Base-by-base conservation (phyloP, 1,140 invertebrate genomes). In the Cephus cinctus region DNA sequence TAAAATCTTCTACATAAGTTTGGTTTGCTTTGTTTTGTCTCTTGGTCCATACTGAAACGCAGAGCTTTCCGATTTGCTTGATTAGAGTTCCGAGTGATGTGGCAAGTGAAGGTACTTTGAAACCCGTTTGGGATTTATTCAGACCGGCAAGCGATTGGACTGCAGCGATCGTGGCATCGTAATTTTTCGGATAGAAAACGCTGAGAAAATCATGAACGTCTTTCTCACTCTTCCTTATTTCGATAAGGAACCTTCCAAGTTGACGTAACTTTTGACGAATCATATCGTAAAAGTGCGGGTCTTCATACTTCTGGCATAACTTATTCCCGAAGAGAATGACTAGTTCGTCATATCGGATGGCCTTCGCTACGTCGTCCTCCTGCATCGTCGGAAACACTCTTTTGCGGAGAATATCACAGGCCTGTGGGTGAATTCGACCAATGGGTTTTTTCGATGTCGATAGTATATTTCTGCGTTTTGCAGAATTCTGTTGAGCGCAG, bases 61-160 rank as follows among this genome's bases (percentile, higher is more conserved):
- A 45, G 4, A 56, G 12, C 36, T 43, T 46, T 20, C 43, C 54
- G n/a, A 56, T 36, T 9, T 51, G 30, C 30, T 49, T 56, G 2
- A 52, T 21, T 1, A 52, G 27, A 1, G 50, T 47, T 1, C 54
- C 45, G 2, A 56, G 14, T 5, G 27, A 36, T 6, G 40, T 35
- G 1, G 40, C 47, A 1, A 49, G 15, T 4, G 47, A 42, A 2
- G 45, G 45, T 2, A 31, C 18, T 15, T 11, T 32, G 23, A 47
- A 47, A 6, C 45, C 45, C 2, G 23, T 40, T 31, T 11, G 15
- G 1, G 6, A 2, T 4, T 5, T 4, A 12, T 34, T 47, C 3
- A 47, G 1, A 2, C 45, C 45, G 1, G 25, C 45, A 9, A 47
- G 36, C 2, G 45, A 40, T 23, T 41, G 45, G 15, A 47, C 14